Evolutionary conservation across 1,140 invertebrate genomes (phyloP).

Genomic region (Paralvinella palmiformis): DNA sequence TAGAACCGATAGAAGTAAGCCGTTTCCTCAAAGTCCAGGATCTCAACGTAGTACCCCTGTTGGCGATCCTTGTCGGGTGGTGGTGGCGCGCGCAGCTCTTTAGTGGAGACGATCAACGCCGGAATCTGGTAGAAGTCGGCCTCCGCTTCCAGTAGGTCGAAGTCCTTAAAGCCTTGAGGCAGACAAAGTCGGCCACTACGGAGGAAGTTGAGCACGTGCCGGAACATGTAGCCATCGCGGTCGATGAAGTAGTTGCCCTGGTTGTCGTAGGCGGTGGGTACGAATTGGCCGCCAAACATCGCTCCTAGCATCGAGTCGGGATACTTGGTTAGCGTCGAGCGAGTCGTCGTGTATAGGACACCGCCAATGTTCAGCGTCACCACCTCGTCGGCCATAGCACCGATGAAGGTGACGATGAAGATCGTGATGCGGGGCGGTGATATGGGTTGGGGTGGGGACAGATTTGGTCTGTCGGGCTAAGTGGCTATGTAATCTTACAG

Average conservation of each 20-base stretch:
- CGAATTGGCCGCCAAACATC: conserved; percentile 26
- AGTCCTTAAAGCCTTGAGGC: conserved; percentile 21
- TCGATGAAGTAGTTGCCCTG: conserved; percentile 26
- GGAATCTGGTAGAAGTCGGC: conserved; percentile 23
- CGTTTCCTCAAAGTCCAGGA: conserved; percentile 23
- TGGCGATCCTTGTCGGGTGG: neutral
- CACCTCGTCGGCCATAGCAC: conserved; percentile 9
- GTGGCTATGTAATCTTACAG: neutral
- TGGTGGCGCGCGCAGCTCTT: neutral
- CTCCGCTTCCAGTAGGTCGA: conserved; percentile 22
- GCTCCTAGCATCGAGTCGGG: conserved; percentile 27
- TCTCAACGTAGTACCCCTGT: conserved; percentile 19
- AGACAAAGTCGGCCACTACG: conserved; percentile 17
- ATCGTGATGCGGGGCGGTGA: neutral
- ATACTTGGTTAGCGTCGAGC: conserved; percentile 24
- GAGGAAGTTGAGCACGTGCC: conserved; percentile 23
- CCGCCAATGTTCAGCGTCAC: conserved; percentile 28
- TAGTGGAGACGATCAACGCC: conserved; percentile 13
- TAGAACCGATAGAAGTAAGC: conserved; percentile 24
- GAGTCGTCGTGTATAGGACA: conserved; percentile 27
- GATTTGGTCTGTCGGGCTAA: neutral
- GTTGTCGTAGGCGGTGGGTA: conserved; percentile 20
- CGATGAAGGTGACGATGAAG: too few relatives aligned
- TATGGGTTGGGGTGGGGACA: neutral
- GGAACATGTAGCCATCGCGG: conserved; percentile 23